phyloP scores from a whole-genome alignment of 2,113 vertebrate genomes.

The Vombatus ursinus region DNA sequence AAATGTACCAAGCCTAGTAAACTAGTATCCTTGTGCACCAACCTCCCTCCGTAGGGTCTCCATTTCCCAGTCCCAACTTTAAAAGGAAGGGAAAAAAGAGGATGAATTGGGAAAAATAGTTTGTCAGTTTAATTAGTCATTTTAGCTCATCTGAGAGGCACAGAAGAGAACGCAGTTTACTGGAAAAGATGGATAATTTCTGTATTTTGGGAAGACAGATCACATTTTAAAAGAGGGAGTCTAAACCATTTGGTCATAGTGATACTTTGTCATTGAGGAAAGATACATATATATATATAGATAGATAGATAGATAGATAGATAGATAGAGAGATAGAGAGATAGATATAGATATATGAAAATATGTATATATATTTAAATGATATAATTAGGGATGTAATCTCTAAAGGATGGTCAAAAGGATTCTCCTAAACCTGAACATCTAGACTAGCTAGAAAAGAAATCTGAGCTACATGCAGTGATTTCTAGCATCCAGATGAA shows the following conservation, averaged over 20 bases:
- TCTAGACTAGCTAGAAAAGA: neutral
- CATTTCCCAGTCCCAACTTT: neutral
- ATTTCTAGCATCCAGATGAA: neutral
- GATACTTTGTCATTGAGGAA: neutral
- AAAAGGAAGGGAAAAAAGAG: slow-evolving; percentile 44
- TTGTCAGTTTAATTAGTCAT: slow-evolving; percentile 65
- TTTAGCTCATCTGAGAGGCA: slow-evolving; percentile 68
- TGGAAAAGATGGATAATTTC: slow-evolving; percentile 5
- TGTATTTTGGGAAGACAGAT: neutral
- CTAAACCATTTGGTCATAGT: neutral
- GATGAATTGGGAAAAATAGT: slow-evolving; percentile 71
- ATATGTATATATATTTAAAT: neutral
- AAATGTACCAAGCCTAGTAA: slow-evolving; percentile 64
- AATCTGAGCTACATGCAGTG: neutral
- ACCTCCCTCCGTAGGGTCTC: slow-evolving; percentile 4
- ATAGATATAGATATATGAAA: too few relatives aligned
- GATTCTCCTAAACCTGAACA: neutral
- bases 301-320: too few relatives aligned
- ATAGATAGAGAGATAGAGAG: too few relatives aligned
- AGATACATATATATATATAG: neutral
- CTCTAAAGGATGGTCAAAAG: neutral
- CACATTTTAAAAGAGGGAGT: slow-evolving; percentile 27
- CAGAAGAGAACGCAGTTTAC: neutral
- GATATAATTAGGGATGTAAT: neutral
- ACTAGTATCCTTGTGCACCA: slow-evolving; percentile 64